These are phyloP conservation scores for Nycteola revayana DNA, from an alignment of 2,888 invertebrate genomes.

Conservation along the genomic window DNA sequence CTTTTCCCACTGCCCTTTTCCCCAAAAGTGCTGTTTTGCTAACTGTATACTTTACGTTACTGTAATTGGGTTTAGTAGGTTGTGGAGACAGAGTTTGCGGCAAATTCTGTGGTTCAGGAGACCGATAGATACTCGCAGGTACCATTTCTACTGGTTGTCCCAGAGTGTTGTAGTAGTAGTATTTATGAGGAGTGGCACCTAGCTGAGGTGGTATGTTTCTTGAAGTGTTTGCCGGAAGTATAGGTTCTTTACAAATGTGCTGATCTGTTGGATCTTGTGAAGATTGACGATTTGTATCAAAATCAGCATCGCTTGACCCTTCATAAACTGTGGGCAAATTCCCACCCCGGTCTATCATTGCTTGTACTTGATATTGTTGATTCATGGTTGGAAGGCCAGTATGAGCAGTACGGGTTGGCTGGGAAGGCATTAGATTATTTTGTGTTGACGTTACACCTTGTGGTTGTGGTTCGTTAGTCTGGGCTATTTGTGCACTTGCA, in stretches of 20 bases:
- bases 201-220: constrained; percentile 27
- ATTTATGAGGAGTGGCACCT: constrained; percentile 25
- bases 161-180: constrained; percentile 58
- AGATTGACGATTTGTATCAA: too few species aligned
- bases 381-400: constrained; percentile 26
- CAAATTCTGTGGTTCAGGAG: constrained; percentile 32
- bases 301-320: constrained; percentile 23
- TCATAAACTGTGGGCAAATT: constrained; percentile 32
- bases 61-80: constrained; percentile 37
- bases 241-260: constrained; percentile 48
- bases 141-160: constrained; percentile 65
- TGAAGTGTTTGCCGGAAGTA: constrained; percentile 56
- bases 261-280: too few species aligned
- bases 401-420: constrained; percentile 36
- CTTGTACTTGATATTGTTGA: constrained; percentile 27
- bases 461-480: constrained; percentile 11
- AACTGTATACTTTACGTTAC: constrained; percentile 58
- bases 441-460: constrained; percentile 18
- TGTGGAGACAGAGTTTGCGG: constrained; percentile 67
- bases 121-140: constrained; percentile 46
- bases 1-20: constrained; percentile 42
- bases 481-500: constrained; percentile 23
- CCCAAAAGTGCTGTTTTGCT: constrained; percentile 66
- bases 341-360: constrained; percentile 28
- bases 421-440: constrained; percentile 23